Evolutionary conservation across 1,140 invertebrate genomes (phyloP).

Genomic region (Trachymyrmex septentrionalis): DNA sequence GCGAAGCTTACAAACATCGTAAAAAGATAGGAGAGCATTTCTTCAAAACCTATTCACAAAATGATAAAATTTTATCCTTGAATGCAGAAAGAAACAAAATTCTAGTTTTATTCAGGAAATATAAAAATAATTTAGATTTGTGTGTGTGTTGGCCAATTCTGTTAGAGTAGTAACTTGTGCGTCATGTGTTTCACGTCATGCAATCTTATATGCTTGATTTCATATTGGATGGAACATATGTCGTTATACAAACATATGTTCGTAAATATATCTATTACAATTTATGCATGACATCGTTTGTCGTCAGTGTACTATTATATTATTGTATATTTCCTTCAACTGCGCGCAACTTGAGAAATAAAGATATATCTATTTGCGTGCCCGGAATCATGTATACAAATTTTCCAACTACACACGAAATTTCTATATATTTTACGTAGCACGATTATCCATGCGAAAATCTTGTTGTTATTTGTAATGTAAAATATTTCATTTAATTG

Average conservation of each 20-base stretch:
- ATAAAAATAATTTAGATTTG: constrained; percentile 10
- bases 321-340: background rate
- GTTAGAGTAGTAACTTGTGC: constrained; percentile 19
- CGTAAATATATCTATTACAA: constrained; percentile 6
- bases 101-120: constrained; percentile 19
- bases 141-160: constrained; percentile 19
- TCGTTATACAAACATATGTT: background rate
- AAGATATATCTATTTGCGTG: no score
- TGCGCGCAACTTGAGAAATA: constrained; percentile 14
- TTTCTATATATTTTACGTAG: background rate
- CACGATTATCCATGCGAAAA: background rate
- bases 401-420: background rate
- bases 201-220: constrained; percentile 46
- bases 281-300: constrained; percentile 2
- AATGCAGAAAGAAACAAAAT: background rate
- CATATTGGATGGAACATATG: background rate
- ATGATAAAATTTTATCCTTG: background rate
- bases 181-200: constrained; percentile 17
- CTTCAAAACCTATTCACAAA: background rate
- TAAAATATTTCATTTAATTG: background rate
- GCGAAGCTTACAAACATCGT: background rate
- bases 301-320: background rate
- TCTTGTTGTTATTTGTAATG: background rate
- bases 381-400: background rate
- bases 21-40: background rate